Evolutionary conservation across 2,797 vertebrate species (phyloP).

Genomic region (Argentina silus): DNA sequence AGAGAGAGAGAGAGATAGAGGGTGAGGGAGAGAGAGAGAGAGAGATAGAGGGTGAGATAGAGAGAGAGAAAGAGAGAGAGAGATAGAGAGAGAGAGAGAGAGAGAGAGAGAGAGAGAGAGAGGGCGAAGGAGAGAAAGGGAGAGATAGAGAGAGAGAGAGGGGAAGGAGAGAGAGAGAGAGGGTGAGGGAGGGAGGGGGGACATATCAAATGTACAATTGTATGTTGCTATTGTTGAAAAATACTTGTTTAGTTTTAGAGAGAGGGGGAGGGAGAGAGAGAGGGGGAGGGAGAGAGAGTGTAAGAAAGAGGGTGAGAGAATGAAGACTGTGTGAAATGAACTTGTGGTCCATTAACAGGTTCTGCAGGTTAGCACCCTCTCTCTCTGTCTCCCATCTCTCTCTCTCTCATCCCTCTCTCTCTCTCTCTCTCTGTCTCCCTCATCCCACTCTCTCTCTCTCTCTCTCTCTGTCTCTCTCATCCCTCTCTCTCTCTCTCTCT

Average conservation of each 20-base stretch:
- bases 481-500: conserved; percentile 38
- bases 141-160: background rate
- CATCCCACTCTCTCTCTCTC: background rate
- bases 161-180: conserved; percentile 1
- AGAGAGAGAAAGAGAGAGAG: conserved; percentile 1
- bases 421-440: background rate
- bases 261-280: background rate
- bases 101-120: background rate
- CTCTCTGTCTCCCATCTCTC: background rate
- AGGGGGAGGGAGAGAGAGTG: conserved; percentile 9
- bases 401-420: conserved; percentile 27
- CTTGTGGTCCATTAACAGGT: conserved; percentile 72
- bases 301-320: conserved; percentile 8
- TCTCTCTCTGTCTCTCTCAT: background rate
- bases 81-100: background rate
- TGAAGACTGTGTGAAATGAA: conserved; percentile 51
- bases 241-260: no score
- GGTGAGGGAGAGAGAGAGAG: background rate
- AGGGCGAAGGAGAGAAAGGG: background rate
- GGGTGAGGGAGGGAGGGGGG: background rate
- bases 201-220: no score
- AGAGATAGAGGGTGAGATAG: no score
- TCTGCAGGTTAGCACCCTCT: conserved; percentile 59
- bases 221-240: no score
- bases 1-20: background rate